Conservation (phyloP, 2,797 vertebrate species). For the Smutsia temminckii region DNA sequence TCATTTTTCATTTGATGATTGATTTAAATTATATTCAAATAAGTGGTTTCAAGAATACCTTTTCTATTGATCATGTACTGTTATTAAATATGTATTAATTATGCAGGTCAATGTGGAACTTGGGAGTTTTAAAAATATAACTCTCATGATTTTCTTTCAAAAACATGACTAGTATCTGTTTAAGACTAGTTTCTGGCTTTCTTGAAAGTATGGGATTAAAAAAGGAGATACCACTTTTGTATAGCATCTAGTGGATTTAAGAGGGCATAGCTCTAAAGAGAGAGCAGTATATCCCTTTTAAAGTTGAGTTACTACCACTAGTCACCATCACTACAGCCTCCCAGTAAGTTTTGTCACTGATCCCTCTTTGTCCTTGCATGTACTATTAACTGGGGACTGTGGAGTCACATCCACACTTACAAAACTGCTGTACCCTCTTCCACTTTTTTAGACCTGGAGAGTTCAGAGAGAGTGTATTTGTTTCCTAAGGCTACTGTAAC, state of each 20-base stretch:
- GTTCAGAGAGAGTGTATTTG: not conserved
- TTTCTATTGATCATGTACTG: conserved; percentile 10
- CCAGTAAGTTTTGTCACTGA: not conserved
- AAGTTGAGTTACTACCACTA: not conserved
- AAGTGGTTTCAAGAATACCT: conserved; percentile 11
- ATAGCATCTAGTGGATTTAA: not conserved
- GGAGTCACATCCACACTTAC: not conserved
- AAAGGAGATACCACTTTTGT: not conserved
- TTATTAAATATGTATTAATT: conserved; percentile 14
- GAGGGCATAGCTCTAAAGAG: not conserved
- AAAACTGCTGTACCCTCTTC: not conserved
- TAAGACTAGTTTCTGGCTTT: not conserved
- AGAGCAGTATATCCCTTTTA: not conserved
- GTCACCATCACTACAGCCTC: not conserved
- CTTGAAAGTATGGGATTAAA: not conserved
- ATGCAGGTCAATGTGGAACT: not conserved
- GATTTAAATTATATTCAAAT: conserved; percentile 21
- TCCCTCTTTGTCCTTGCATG: not conserved
- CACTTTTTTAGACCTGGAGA: not conserved
- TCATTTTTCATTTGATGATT: conserved; percentile 25
- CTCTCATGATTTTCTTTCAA: not conserved
- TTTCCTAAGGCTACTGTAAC: not conserved
- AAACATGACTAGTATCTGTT: not conserved
- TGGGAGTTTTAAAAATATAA: not conserved
- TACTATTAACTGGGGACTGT: not conserved